These are phyloP conservation scores for Proisotoma minuta DNA, from an alignment of 2,888 invertebrate species.

Conservation along the genomic window DNA sequence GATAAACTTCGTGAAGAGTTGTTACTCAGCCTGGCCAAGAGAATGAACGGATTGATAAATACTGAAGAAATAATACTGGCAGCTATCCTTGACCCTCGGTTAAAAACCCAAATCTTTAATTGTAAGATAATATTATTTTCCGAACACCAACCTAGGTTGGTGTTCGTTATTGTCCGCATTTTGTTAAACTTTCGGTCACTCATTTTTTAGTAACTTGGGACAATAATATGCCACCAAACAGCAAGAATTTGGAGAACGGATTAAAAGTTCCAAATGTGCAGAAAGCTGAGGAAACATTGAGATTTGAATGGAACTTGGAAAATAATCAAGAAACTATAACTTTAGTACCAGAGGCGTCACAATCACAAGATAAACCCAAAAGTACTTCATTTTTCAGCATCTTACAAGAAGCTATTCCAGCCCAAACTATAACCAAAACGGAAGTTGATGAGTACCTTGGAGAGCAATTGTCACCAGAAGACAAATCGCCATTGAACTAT, in stretches of 20 bases:
- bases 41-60: neutral
- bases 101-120: neutral
- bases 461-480: neutral
- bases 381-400: neutral
- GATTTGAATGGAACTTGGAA: too few relatives aligned
- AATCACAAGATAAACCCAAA: too few relatives aligned
- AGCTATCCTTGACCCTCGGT: neutral
- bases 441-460: neutral
- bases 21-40: too few relatives aligned
- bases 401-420: neutral
- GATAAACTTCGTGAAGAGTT: too few relatives aligned
- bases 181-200: too few relatives aligned
- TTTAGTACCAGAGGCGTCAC: too few relatives aligned
- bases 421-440: neutral
- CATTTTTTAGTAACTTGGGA: too few relatives aligned
- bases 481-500: slow-evolving; percentile 12
- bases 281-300: neutral
- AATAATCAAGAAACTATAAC: too few relatives aligned
- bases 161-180: neutral
- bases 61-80: neutral
- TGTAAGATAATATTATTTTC: neutral
- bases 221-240: too few relatives aligned
- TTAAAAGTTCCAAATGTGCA: too few relatives aligned
- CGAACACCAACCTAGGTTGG: slow-evolving; percentile 9
- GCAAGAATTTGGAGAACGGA: too few relatives aligned